A percentile compares a stretch with the other conserved stretches of the same genome.
phyloP scores from a whole-genome alignment of 2,797 vertebrate genomes.

The Falco cherrug region DNA sequence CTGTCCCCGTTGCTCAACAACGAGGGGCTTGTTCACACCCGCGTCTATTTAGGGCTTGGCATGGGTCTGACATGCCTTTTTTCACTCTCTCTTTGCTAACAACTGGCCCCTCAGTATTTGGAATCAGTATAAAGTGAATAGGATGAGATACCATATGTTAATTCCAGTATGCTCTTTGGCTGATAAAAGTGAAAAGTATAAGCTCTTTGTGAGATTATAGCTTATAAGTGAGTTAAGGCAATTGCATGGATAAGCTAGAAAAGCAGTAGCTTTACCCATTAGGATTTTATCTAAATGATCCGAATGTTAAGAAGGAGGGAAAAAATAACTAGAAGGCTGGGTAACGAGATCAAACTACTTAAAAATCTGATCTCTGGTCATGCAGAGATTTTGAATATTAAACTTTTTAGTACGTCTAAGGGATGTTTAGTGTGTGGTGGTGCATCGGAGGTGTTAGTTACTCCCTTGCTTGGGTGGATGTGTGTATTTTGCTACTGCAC shows the following conservation, averaged over 20 bases:
- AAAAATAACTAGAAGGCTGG: neutral
- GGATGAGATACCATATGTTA: conserved; percentile 37
- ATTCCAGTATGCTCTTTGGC: conserved; percentile 19
- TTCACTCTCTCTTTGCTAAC: conserved; percentile 17
- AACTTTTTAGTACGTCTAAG: neutral
- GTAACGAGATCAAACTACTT: neutral
- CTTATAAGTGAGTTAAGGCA: neutral
- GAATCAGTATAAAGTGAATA: conserved; percentile 30
- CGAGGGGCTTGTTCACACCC: neutral
- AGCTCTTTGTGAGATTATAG: conserved; percentile 5
- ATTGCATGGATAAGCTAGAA: neutral
- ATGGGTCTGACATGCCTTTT: neutral
- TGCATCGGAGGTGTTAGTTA: neutral
- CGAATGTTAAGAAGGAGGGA: neutral
- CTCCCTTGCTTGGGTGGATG: neutral
- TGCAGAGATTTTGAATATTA: neutral
- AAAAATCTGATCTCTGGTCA: neutral
- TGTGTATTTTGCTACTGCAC: neutral
- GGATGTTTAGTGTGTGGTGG: neutral
- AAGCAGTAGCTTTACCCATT: neutral
- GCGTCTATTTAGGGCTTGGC: neutral
- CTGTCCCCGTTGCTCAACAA: neutral
- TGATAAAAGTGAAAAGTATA: conserved; percentile 46
- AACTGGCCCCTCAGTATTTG: conserved; percentile 24
- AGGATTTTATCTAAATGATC: conserved; percentile 30